phyloP scores from a whole-genome alignment of 2,797 vertebrate species.

The Caiman crocodilus region DNA sequence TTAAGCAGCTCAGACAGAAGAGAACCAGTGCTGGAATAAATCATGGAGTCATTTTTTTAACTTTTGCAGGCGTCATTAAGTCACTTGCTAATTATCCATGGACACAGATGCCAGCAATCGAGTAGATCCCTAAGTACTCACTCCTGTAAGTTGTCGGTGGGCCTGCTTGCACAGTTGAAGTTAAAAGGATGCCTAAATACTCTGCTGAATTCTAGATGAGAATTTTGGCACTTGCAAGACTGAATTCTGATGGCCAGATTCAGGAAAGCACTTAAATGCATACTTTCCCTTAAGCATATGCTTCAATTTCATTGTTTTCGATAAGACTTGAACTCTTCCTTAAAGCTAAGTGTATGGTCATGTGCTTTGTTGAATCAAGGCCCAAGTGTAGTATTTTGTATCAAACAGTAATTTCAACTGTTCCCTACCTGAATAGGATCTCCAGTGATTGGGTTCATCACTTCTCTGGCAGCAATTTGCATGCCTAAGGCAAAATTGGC shows the following conservation, averaged over 20 bases:
- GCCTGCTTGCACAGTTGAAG: background rate
- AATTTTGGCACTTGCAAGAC: background rate
- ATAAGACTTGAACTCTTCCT: background rate
- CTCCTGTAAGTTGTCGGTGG: background rate
- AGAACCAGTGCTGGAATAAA: conserved; percentile 4
- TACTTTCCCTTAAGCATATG: background rate
- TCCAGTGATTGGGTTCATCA: conserved; percentile 79
- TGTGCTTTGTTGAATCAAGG: background rate
- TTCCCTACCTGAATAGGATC: conserved; percentile 79
- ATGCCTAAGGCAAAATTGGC: conserved; percentile 86
- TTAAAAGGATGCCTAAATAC: background rate
- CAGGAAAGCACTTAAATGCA: background rate
- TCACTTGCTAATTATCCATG: background rate
- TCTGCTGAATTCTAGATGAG: background rate
- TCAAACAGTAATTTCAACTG: background rate
- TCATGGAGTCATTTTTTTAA: background rate
- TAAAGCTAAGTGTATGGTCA: background rate
- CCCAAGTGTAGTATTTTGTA: background rate
- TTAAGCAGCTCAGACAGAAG: background rate
- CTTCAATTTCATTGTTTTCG: background rate
- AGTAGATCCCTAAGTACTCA: background rate
- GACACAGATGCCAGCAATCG: background rate
- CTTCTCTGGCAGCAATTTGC: conserved; percentile 81
- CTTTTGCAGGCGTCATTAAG: background rate
- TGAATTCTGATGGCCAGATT: background rate